Evolutionary conservation across 2,888 invertebrate genomes (phyloP), one percentile per base, ranked within the genome.

Genomic region (Acronicta psi): DNA sequence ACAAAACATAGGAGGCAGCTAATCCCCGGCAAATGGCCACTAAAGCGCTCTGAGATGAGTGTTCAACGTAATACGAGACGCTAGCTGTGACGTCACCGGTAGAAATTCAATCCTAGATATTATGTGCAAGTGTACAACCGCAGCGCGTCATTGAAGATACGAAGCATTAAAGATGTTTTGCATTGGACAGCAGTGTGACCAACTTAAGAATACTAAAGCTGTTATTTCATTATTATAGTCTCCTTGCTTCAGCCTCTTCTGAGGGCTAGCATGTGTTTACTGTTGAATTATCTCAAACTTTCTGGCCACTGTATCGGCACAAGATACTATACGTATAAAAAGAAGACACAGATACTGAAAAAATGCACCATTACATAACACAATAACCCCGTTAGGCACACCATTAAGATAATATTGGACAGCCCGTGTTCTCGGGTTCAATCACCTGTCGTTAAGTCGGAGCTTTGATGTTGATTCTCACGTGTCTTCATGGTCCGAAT

Each of bases 81-180:
- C 45, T 57, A 18, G 51, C 16, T 20, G 11, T 75, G 68, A 71
- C 73, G 68, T 71, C 74, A 75, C 42, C 34, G 3, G 34, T 36
- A 70, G 73, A 72, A 59, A 74, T 76, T 59, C 54, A 63, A 76
- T 72, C 60, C 59, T 59, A 73, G 60, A 34, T 34, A n/a, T n/a
- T 34, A n/a, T n/a, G 54, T 54, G 57, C 18, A 29, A 56, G 44
- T 34, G 29, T 60, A 52, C 40, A 55, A 53, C 58, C 72, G 43
- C 74, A 68, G 50, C 56, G 52, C 70, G 78, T 63, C 81, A 84
- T 80, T 85, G 82, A 77, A 69, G 72, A 75, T 82, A 75, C 82
- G 83, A 77, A 83, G 79, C 77, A 62, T 51, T 25, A 45, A 62
- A 60, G 29, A 34, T 45, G 73, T 76, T 75, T 75, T 53, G 61